These are phyloP conservation scores for Agrilus planipennis DNA, from an alignment of 1,140 invertebrate species.

Conservation along the genomic window DNA sequence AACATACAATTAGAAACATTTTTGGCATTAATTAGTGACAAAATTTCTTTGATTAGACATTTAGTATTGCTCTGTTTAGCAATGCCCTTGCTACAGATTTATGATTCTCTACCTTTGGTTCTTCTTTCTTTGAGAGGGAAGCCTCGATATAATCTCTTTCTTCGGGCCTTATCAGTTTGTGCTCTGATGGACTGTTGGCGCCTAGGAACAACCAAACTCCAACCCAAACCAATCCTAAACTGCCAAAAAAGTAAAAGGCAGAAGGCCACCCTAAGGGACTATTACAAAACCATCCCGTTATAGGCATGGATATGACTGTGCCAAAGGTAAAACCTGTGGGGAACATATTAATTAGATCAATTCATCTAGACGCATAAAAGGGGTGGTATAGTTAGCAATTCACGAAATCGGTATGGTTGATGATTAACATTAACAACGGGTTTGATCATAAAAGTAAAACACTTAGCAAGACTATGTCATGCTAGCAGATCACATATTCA, in stretches of 20 bases:
- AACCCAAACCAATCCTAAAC: conserved; percentile 44
- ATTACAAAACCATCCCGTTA: conserved; percentile 50
- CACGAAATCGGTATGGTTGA: conserved; percentile 11
- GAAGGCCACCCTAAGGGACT: conserved; percentile 58
- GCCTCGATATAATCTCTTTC: conserved; percentile 51
- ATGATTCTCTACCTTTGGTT: too few relatives aligned
- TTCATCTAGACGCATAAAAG: background rate
- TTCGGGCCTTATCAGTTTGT: conserved; percentile 40
- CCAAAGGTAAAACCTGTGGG: conserved; percentile 37
- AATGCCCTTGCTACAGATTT: too few relatives aligned
- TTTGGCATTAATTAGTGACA: too few relatives aligned
- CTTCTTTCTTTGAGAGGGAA: conserved; percentile 23
- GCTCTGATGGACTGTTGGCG: conserved; percentile 49
- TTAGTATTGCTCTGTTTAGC: too few relatives aligned
- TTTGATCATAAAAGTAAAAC: too few relatives aligned
- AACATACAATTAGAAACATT: too few relatives aligned
- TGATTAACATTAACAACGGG: too few relatives aligned
- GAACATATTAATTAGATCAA: conserved; percentile 1
- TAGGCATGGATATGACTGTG: conserved; percentile 53
- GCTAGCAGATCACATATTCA: too few relatives aligned
- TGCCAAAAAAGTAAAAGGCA: conserved; percentile 63
- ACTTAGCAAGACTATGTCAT: too few relatives aligned
- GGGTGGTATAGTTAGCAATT: conserved; percentile 10
- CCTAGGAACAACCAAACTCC: conserved; percentile 48
- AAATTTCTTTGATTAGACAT: too few relatives aligned